A percentile compares a stretch with the other conserved stretches of the same genome.
Conservation (phyloP, 2,888 invertebrate genomes). For the Zaprionus lineosus region DNA sequence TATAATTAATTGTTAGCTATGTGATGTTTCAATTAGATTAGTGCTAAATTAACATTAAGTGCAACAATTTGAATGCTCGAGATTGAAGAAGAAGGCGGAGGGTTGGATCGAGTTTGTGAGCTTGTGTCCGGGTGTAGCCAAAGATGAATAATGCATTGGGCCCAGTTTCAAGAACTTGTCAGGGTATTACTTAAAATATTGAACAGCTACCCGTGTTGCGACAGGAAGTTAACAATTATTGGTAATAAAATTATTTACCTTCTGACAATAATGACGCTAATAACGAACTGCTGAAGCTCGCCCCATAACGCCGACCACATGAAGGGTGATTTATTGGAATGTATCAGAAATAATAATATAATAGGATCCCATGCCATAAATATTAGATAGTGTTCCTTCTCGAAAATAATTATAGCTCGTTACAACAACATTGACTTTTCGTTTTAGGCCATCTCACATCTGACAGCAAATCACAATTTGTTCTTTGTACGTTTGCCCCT, state of each 20-base stretch:
- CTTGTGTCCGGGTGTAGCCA: conserved; percentile 21
- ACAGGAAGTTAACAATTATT: conserved; percentile 58
- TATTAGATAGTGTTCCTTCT: too few relatives aligned
- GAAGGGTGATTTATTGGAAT: too few relatives aligned
- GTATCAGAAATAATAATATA: too few relatives aligned
- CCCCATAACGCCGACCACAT: background rate
- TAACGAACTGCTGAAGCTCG: conserved; percentile 28
- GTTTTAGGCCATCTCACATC: conserved; percentile 90
- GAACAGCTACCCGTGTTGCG: conserved; percentile 6
- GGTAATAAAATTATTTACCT: conserved; percentile 38
- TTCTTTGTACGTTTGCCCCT: conserved; percentile 87
- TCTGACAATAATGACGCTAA: conserved; percentile 24
- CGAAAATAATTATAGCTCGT: background rate
- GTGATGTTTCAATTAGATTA: conserved; percentile 63
- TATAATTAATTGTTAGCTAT: conserved; percentile 53
- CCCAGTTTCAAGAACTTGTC: conserved; percentile 8
- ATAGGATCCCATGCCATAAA: background rate
- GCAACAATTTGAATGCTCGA: too few relatives aligned
- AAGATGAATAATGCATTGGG: conserved; percentile 56
- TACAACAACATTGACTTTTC: too few relatives aligned
- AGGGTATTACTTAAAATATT: conserved; percentile 9
- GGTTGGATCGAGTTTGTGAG: too few relatives aligned
- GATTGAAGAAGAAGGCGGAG: too few relatives aligned
- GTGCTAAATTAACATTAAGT: conserved; percentile 47
- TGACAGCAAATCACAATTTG: conserved; percentile 86